A percentile compares a stretch with the other conserved stretches of the same genome.
Conservation (phyloP, 2,888 invertebrate species). For the Norana najaformis region DNA sequence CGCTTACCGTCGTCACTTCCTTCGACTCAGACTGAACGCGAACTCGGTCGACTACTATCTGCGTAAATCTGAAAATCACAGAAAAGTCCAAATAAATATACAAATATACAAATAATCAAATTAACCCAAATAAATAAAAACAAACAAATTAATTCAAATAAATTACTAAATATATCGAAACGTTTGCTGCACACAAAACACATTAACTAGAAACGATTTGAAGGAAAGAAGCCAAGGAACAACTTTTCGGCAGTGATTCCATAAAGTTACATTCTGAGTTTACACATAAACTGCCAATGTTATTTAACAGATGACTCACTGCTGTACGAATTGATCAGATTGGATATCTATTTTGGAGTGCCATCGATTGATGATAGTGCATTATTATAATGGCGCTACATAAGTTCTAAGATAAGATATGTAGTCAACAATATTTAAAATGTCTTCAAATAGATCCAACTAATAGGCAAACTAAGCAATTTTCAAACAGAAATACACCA, state of each 20-base stretch:
- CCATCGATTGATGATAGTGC: background rate
- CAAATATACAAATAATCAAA: too few species aligned
- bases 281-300: too few species aligned
- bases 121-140: too few species aligned
- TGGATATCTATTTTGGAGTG: background rate
- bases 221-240: background rate
- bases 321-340: background rate
- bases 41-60: constrained; percentile 78
- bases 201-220: background rate
- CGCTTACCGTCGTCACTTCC: constrained; percentile 67
- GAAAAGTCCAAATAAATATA: too few species aligned
- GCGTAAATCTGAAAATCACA: constrained; percentile 56
- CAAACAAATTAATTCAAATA: too few species aligned
- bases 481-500: background rate
- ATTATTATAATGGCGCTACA: background rate
- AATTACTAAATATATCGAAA: too few species aligned
- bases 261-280: too few species aligned
- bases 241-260: background rate
- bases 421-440: background rate
- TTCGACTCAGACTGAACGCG: constrained; percentile 70
- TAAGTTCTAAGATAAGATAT: background rate
- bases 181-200: background rate
- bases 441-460: background rate
- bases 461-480: background rate
- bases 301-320: too few species aligned